Conservation (phyloP, 2,113 vertebrate species). For the Origma solitaria region DNA sequence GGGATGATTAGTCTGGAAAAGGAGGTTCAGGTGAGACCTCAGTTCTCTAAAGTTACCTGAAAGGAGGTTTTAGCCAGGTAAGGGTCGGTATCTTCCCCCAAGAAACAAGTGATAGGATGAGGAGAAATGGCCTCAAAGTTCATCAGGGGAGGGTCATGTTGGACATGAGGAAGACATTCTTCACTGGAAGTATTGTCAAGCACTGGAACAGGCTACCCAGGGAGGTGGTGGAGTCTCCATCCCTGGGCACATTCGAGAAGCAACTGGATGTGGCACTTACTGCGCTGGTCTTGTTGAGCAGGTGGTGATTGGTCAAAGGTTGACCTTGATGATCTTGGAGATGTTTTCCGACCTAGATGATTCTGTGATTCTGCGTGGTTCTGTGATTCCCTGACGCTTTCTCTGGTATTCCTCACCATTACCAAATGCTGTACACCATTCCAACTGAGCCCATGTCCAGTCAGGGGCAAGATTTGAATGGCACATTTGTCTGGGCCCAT, state of each 20-base stretch:
- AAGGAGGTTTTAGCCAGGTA: not conserved
- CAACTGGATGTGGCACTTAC: too few species aligned
- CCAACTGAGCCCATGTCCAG: not conserved
- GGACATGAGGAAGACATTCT: not conserved
- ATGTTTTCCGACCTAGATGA: not conserved
- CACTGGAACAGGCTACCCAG: not conserved
- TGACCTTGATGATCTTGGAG: not conserved
- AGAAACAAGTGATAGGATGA: not conserved
- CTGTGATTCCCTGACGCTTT: not conserved
- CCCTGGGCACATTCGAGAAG: not conserved
- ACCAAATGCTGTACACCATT: not conserved
- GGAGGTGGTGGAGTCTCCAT: not conserved
- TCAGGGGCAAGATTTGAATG: not conserved
- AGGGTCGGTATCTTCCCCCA: fast-evolving
- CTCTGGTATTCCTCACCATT: not conserved
- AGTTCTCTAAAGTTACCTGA: not conserved
- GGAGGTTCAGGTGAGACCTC: not conserved
- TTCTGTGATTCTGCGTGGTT: not conserved
- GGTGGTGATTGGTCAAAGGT: not conserved
- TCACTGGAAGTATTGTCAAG: not conserved
- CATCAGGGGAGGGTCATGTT: not conserved
- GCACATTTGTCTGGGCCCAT: not conserved
- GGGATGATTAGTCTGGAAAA: not conserved
- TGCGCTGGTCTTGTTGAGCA: not conserved
- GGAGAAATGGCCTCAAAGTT: not conserved